Conservation (phyloP, 2,113 vertebrate species). For the Eidolon helvum region DNA sequence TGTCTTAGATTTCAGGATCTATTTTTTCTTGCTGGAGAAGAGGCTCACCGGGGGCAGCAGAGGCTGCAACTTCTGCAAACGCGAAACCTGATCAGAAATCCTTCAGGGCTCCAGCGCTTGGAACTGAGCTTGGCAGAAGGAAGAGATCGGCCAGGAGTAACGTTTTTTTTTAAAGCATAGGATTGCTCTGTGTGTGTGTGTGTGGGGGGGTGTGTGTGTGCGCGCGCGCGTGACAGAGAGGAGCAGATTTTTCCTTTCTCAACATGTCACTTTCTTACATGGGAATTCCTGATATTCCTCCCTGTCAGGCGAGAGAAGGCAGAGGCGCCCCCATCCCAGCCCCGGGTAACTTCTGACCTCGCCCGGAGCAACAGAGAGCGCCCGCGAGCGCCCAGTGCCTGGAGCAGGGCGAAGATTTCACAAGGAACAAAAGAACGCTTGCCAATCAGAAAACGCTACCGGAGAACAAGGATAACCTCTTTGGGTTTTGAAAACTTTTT, state of each 20-base stretch:
- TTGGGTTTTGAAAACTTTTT: constrained; percentile 30
- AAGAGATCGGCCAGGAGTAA: neutral
- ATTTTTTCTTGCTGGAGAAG: constrained; percentile 7
- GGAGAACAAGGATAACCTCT: neutral
- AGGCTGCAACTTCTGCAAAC: neutral
- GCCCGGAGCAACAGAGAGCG: neutral
- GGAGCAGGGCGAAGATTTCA: neutral
- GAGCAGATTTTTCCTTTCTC: neutral
- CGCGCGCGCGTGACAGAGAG: neutral
- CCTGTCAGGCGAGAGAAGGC: neutral
- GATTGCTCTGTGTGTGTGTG: neutral
- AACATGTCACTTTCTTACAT: neutral
- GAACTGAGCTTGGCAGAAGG: neutral
- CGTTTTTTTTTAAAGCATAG: neutral
- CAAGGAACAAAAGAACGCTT: constrained; percentile 68
- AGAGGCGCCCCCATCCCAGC: neutral
- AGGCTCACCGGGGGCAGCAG: neutral
- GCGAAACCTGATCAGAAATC: neutral
- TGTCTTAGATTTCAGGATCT: constrained; percentile 18
- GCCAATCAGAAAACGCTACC: constrained; percentile 34
- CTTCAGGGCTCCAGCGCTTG: neutral
- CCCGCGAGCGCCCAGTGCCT: neutral
- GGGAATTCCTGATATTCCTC: neutral
- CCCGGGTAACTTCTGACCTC: neutral
- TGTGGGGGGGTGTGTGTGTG: neutral